Base-by-base conservation (phyloP, 2,797 vertebrate species). In the Centroberyx gerrardi region DNA sequence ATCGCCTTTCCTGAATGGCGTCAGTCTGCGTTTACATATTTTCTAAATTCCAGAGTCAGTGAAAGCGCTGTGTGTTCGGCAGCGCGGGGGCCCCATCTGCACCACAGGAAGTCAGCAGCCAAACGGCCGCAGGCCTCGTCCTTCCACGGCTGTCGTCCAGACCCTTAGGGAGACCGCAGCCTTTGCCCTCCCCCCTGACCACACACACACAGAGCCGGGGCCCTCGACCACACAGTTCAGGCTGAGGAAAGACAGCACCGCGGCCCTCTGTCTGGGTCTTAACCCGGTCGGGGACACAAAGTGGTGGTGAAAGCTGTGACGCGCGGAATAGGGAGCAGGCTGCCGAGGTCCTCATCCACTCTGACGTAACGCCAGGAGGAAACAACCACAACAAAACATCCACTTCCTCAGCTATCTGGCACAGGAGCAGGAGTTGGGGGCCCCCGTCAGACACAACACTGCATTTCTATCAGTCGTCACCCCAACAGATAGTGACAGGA, bases 401-500 rank as follows among this genome's bases (percentile, higher is more conserved):
- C n/a, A 85, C 72, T 91, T 93, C 92, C 92, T 91, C 54, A 65
- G 61, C 53, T 42, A 18, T 75, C 60, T 70, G 80, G 46, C 56
- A 60, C 64, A 54, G 22, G 29, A 31, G 74, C 65, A 58, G 27
- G 36, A 48, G 29, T 22, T 1, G 3, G 38, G 69, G 68, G 76
- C 72, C 78, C 71, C 74, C 88, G 90, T 90, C 82, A 93, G 90
- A 92, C 90, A 92, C 88, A 87, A 89, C 88, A 82, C 53, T 68
- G 69, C 84, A 86, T 86, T 89, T 80, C 38, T 81, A 40, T 92
- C 88, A 0, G 33, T 93, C 80, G 29, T 85, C 92, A 72, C 79
- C 65, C 76, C 51, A 0, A 14, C 74, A 80, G 90, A 92, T 86
- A 88, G 85, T 72, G 59, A 84, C 85, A 87, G 89, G 91, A 94